Base-by-base conservation (phyloP, 2,888 invertebrate species). In the Drosophila bunnanda region DNA sequence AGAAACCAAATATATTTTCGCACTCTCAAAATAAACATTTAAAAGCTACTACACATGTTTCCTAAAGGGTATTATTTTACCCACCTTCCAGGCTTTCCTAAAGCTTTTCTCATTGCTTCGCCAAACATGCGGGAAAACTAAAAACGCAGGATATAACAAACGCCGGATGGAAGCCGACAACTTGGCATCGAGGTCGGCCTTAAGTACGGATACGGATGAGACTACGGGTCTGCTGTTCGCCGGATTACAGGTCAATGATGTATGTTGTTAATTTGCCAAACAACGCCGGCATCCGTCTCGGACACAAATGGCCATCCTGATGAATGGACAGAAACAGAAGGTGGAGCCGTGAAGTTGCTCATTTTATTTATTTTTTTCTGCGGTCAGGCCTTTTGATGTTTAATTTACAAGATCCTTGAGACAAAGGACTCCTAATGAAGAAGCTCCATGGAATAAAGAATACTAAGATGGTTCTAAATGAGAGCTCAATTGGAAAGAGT, bases 231-330 rank as follows among this genome's bases (percentile, higher is more conserved):
- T 54, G 46, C 53, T 57, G 36, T 50, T 39, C 41, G 44, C 30
- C 36, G 62, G 71, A 76, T 76, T 73, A 75, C 60, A 76, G 78
- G 58, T 78, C 76, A 78, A 74, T 76, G 79, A 82, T 80, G 76
- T 81, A 81, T 81, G 76, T 58, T 72, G 74, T 70, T 82, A 81
- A 82, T 82, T 82, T 81, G 79, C 64, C 65, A 72, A 76, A 69
- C 68, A 81, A 58, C 65, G 65, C 60, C 52, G 44, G 50, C 58
- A 54, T 32, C 59, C 52, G 38, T 25, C 58, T 56, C 54, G 54
- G 52, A 59, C 59, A 34, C 67, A 64, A 48, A 54, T 54, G 53
- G 36, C 34, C 62, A 36, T 7, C 41, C 15, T 17, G 67, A 69
- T 44, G 66, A 66, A 58, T 52, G 58, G 36, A n/a, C 52, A 22